Evolutionary conservation across 2,888 invertebrate genomes (phyloP).

Genomic region (Linnaemya vulpina): DNA sequence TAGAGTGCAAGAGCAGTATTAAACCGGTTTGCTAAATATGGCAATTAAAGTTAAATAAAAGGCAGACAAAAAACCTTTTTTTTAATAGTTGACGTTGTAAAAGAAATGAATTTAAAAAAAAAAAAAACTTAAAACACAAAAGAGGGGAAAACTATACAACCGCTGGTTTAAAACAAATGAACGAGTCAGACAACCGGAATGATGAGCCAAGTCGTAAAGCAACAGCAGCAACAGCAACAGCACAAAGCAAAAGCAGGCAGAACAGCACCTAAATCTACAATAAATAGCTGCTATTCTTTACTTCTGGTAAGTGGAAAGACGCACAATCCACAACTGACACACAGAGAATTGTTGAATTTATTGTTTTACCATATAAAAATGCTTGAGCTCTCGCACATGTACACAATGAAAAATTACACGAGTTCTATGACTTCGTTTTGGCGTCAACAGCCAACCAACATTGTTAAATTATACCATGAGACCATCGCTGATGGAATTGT

Average conservation of each 20-base stretch:
- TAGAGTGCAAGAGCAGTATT: slow-evolving; percentile 15
- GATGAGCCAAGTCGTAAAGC: slow-evolving; percentile 38
- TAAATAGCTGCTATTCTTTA: slow-evolving; percentile 24
- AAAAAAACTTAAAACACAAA: slow-evolving; percentile 20
- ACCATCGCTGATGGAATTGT: slow-evolving; percentile 42
- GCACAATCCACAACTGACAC: neutral
- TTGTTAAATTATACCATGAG: slow-evolving; percentile 43
- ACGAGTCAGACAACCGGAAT: slow-evolving; percentile 62
- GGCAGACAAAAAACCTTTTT: slow-evolving; percentile 25
- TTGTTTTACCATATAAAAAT: slow-evolving; percentile 23
- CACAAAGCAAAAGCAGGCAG: slow-evolving; percentile 23
- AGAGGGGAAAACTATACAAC: slow-evolving; percentile 18
- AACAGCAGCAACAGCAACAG: slow-evolving; percentile 31
- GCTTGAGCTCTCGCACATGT: slow-evolving; percentile 14
- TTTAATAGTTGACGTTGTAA: slow-evolving; percentile 25
- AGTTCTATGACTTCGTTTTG: slow-evolving; percentile 51
- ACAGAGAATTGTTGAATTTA: slow-evolving; percentile 11
- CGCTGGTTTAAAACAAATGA: slow-evolving; percentile 34
- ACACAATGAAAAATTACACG: slow-evolving; percentile 46
- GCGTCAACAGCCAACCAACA: slow-evolving; percentile 36
- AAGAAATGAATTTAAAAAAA: slow-evolving; percentile 18
- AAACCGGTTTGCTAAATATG: slow-evolving; percentile 57
- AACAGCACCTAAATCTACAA: slow-evolving; percentile 21
- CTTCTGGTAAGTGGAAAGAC: slow-evolving; percentile 1
- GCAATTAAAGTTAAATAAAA: slow-evolving; percentile 54